Evolutionary conservation across 2,113 vertebrate species (phyloP).

Genomic region (Chionodraco myersi): DNA sequence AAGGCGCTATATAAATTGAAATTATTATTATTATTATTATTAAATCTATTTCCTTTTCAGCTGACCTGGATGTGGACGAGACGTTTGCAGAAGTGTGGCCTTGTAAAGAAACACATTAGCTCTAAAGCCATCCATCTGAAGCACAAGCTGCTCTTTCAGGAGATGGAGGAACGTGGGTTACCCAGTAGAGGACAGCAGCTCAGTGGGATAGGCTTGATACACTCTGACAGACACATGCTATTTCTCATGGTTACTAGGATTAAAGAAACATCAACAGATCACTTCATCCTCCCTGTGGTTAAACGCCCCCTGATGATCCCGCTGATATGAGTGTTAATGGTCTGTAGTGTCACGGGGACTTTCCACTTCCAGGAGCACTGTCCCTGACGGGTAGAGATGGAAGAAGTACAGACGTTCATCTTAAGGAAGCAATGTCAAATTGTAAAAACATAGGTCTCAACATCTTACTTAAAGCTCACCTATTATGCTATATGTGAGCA

Average conservation of each 20-base stretch:
- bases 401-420: no score
- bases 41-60: conserved; percentile 35
- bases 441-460: no score
- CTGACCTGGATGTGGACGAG: conserved; percentile 25
- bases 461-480: no score
- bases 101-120: conserved; percentile 17
- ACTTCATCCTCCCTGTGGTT: conserved; percentile 53
- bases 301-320: conserved; percentile 50
- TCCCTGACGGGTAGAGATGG: neutral
- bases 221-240: conserved; percentile 31
- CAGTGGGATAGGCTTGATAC: conserved; percentile 48
- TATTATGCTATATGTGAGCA: no score
- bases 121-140: conserved; percentile 19
- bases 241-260: conserved; percentile 39
- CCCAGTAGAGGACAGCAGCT: conserved; percentile 61
- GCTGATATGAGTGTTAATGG: conserved; percentile 42
- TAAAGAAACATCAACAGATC: conserved; percentile 70
- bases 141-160: conserved; percentile 34
- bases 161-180: conserved; percentile 62
- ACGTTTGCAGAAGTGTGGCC: conserved; percentile 28
- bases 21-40: no score
- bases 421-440: no score
- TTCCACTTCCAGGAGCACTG: conserved; percentile 43
- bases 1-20: no score
- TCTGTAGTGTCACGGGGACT: conserved; percentile 53